phyloP scores from a whole-genome alignment of 2,888 invertebrate genomes.

The Dolichopus griseipennis region DNA sequence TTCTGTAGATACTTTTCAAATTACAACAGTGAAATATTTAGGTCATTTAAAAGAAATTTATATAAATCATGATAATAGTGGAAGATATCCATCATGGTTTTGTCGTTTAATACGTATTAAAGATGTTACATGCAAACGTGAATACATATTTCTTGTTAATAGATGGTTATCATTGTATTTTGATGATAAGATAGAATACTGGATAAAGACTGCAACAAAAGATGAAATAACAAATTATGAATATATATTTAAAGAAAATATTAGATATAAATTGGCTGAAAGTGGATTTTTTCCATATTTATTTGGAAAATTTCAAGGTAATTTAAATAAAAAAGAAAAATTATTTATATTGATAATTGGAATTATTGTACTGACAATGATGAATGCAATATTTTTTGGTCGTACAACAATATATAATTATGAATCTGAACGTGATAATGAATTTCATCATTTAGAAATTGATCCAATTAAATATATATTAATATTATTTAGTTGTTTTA shows the following conservation, averaged over 20 bases:
- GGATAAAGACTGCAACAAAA: constrained; percentile 10
- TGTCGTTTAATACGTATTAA: constrained; percentile 25
- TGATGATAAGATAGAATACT: not conserved
- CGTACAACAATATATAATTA: constrained; percentile 16
- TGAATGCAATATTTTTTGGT: constrained; percentile 16
- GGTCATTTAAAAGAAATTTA: constrained; percentile 18
- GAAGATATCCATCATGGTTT: constrained; percentile 31
- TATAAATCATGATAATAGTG: constrained; percentile 24
- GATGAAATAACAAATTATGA: constrained; percentile 12
- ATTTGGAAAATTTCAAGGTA: constrained; percentile 10
- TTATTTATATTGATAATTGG: constrained; percentile 12
- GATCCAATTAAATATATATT: constrained; percentile 8
- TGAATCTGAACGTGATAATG: constrained; percentile 17
- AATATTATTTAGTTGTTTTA: constrained; percentile 9
- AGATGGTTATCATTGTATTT: constrained; percentile 24
- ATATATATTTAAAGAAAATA: constrained; percentile 14
- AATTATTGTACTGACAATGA: constrained; percentile 11
- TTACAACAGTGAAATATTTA: constrained; percentile 15
- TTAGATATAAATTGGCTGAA: constrained; percentile 8
- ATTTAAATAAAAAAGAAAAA: constrained; percentile 18
- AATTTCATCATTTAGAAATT: not conserved
- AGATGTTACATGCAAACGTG: constrained; percentile 18
- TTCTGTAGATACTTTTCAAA: constrained; percentile 15
- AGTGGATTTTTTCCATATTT: constrained; percentile 13
- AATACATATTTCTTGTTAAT: constrained; percentile 23